Evolutionary conservation across 2,113 vertebrate species (phyloP).

Genomic region (Toxostoma redivivum): DNA sequence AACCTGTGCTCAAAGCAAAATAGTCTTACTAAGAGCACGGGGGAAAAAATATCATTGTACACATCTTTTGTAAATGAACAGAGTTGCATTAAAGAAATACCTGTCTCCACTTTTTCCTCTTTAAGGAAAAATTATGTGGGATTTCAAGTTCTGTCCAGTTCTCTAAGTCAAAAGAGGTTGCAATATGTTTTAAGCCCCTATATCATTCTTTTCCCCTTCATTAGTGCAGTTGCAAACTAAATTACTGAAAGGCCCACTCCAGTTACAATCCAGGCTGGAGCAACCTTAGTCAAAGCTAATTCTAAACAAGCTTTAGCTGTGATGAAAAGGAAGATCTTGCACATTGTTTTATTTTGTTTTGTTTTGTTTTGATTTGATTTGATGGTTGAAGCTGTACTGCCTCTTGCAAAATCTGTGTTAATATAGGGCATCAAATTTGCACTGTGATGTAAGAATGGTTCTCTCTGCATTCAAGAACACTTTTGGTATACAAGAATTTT

Average conservation of each 20-base stretch:
- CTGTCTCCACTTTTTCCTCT: background rate
- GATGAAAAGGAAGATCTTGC: background rate
- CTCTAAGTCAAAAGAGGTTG: background rate
- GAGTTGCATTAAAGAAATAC: background rate
- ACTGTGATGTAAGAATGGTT: background rate
- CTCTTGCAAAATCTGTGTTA: background rate
- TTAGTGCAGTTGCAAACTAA: background rate
- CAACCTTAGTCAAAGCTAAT: background rate
- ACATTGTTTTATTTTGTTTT: background rate
- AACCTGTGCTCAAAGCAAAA: background rate
- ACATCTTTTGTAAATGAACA: background rate
- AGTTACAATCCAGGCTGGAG: background rate
- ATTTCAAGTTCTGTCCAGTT: background rate
- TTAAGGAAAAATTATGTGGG: background rate
- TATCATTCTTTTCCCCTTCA: background rate
- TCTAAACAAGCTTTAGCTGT: background rate
- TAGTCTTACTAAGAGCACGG: background rate
- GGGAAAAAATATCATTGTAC: background rate
- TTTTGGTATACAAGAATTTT: background rate
- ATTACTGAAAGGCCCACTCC: background rate
- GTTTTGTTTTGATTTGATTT: background rate
- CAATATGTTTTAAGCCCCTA: background rate
- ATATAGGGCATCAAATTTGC: background rate
- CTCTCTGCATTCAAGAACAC: background rate
- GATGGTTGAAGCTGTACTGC: background rate